Conservation (phyloP, 2,888 invertebrate genomes). For the Epirrita christyi region DNA sequence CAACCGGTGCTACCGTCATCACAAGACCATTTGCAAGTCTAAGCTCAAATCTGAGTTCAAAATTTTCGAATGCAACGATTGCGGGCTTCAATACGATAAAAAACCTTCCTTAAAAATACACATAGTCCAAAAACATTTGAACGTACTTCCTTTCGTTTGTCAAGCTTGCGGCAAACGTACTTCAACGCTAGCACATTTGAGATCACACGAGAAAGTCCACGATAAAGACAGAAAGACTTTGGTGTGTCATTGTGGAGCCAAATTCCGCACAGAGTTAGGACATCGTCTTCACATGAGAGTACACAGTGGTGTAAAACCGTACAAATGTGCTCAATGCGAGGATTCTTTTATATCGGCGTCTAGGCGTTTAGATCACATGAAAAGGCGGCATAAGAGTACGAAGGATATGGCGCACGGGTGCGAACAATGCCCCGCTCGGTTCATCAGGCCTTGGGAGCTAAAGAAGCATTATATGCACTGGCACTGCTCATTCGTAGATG, state of each 20-base stretch:
- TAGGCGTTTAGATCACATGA: slow-evolving; percentile 67
- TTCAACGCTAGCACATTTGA: slow-evolving; percentile 63
- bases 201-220: slow-evolving; percentile 63
- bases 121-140: slow-evolving; percentile 70
- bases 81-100: slow-evolving; percentile 61
- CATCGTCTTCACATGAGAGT: slow-evolving; percentile 65
- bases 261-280: slow-evolving; percentile 61
- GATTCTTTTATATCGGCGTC: slow-evolving; percentile 72
- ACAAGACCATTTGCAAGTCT: slow-evolving; percentile 53
- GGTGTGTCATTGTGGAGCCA: slow-evolving; percentile 66
- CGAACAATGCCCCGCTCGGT: slow-evolving; percentile 62
- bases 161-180: slow-evolving; percentile 68
- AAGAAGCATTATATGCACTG: slow-evolving; percentile 64
- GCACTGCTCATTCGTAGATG: slow-evolving; percentile 51
- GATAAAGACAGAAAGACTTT: slow-evolving; percentile 53
- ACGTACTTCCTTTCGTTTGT: slow-evolving; percentile 65
- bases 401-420: slow-evolving; percentile 65
- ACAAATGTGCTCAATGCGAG: slow-evolving; percentile 63
- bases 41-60: slow-evolving; percentile 19
- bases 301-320: slow-evolving; percentile 69
- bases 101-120: slow-evolving; percentile 70
- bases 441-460: slow-evolving; percentile 69
- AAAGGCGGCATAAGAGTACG: slow-evolving; percentile 60
- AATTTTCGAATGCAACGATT: slow-evolving; percentile 62
- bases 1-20: slow-evolving; percentile 62